Evolutionary conservation across 2,797 vertebrate genomes (phyloP).

Genomic region (Xerus rutilus): DNA sequence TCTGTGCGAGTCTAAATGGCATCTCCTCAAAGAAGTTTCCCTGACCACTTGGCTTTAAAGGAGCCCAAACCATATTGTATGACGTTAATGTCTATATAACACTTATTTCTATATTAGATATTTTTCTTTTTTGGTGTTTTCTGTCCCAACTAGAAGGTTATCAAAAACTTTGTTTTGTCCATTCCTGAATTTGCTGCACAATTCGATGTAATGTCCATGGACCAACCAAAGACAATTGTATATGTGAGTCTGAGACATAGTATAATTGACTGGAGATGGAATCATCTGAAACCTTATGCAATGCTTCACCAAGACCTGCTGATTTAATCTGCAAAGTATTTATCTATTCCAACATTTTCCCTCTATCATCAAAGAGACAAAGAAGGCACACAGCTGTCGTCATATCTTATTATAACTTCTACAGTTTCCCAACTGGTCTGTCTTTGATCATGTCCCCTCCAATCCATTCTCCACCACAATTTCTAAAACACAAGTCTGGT

Average conservation of each 20-base stretch:
- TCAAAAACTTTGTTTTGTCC: background rate
- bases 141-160: background rate
- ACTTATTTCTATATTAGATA: background rate
- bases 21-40: slow-evolving; percentile 7
- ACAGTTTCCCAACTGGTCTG: background rate
- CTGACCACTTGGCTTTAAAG: background rate
- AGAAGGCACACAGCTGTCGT: background rate
- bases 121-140: slow-evolving; percentile 45
- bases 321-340: slow-evolving; percentile 22
- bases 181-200: background rate
- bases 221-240: background rate
- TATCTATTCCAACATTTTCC: background rate
- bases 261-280: background rate
- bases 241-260: background rate
- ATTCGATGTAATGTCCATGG: background rate
- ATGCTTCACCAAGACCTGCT: background rate
- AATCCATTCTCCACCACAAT: background rate
- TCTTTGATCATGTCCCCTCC: background rate
- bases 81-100: background rate
- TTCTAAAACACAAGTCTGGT: slow-evolving; percentile 4
- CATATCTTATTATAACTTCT: background rate
- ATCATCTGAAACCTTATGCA: background rate
- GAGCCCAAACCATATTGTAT: background rate
- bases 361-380: slow-evolving; percentile 21
- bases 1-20: background rate